These are phyloP conservation scores for Melozone crissalis DNA, from an alignment of 2,113 vertebrate genomes.

Conservation along the genomic window DNA sequence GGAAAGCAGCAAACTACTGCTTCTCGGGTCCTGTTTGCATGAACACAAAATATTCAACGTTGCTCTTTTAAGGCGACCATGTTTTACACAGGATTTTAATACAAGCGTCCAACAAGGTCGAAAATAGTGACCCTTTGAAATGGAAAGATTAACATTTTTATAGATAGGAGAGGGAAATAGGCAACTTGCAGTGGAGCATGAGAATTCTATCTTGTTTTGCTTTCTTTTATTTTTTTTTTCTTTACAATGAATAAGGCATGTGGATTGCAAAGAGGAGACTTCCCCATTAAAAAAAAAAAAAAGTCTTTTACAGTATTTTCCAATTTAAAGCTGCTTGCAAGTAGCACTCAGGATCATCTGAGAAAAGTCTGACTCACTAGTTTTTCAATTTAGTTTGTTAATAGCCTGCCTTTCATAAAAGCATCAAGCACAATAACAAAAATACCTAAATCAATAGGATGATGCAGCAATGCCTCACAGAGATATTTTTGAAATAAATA, in stretches of 20 bases:
- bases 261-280: slow-evolving; percentile 66
- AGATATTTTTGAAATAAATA: slow-evolving; percentile 82
- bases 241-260: slow-evolving; percentile 68
- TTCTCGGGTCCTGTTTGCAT: neutral
- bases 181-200: slow-evolving; percentile 55
- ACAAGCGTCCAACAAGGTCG: slow-evolving; percentile 55
- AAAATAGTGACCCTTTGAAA: slow-evolving; percentile 69
- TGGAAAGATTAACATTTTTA: slow-evolving; percentile 73
- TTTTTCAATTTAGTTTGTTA: slow-evolving; percentile 84
- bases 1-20: neutral
- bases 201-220: slow-evolving; percentile 64
- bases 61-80: slow-evolving; percentile 38
- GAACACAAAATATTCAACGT: neutral
- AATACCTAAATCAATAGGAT: slow-evolving; percentile 81
- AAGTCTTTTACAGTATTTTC: slow-evolving; percentile 71
- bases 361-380: slow-evolving; percentile 75
- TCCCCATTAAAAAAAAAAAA: slow-evolving; percentile 71
- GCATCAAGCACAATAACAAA: slow-evolving; percentile 79
- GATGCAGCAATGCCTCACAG: slow-evolving; percentile 74
- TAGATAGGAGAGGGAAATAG: slow-evolving; percentile 54
- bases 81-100: slow-evolving; percentile 67
- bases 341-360: slow-evolving; percentile 59
- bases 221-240: neutral
- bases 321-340: slow-evolving; percentile 65
- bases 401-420: slow-evolving; percentile 82